Evolutionary conservation across 2,888 invertebrate genomes (phyloP), one percentile per base, ranked within the genome.

Genomic region (Standfussiana lucernea): DNA sequence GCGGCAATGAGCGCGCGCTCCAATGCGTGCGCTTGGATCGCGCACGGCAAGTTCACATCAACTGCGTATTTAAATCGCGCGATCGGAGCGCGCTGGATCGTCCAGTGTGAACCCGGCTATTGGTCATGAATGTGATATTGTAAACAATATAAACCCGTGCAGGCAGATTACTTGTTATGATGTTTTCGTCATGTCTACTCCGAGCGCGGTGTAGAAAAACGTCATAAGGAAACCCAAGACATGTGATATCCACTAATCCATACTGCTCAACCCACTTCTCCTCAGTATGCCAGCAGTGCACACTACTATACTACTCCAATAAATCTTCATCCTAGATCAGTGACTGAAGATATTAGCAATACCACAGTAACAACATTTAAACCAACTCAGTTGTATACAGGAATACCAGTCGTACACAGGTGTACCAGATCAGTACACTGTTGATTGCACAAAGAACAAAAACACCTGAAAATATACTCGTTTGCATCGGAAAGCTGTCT

Each of bases 361-460:
- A 28, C 5, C 28, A 35, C 15, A 24, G 35, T 50, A 80, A 74
- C 65, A 69, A 65, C 24, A 56, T n/a, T 35, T 28, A 68, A n/a
- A 69, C 37, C 53, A 73, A 75, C 66, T 50, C 13, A 24, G 24
- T 21, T 37, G 35, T 13, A 45, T n/a, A 47, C 8, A 24, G 28
- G 21, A 24, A 28, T 42, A 75, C n/a, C 18, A 53, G 15, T 32
- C 32, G 7, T 35, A 7, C 10, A 71, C 11, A 21, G 35, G 64
- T n/a, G 47, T 65, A n/a, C 65, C 71, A 45, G 28, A 13, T 11
- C 40, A 56, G 35, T 61, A 50, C 15, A 37, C 37, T 37, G 84
- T 71, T 89, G 90, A 89, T 89, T 89, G 89, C 70, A 88, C 90
- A 89, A 88, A 89, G 87, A 80, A 80, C 82, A 79, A 71, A 83